Evolutionary conservation across 2,113 vertebrate genomes (phyloP).

Genomic region (Arizona elegans): DNA sequence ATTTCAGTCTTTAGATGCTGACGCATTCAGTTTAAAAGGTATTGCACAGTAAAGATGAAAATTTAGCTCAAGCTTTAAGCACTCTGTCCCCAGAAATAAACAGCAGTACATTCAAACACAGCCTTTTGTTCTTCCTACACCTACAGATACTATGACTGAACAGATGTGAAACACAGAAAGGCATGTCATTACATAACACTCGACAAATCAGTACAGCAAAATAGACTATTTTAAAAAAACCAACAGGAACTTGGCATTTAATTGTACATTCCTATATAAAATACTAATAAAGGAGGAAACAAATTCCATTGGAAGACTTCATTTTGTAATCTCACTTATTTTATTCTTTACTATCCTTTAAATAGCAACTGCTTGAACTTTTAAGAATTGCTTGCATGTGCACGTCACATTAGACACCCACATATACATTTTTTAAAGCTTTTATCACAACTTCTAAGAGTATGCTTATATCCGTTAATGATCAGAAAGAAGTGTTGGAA

Average conservation of each 20-base stretch:
- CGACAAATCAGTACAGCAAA: slow-evolving; percentile 28
- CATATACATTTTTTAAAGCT: neutral
- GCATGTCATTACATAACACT: slow-evolving; percentile 25
- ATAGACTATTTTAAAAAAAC: slow-evolving; percentile 24
- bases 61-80: neutral
- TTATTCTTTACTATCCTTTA: neutral
- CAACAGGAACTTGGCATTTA: slow-evolving; percentile 14
- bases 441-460: neutral
- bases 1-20: neutral
- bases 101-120: slow-evolving; percentile 15
- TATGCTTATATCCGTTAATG: neutral
- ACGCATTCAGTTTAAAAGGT: neutral
- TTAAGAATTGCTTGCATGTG: neutral
- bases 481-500: neutral
- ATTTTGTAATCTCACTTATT: neutral
- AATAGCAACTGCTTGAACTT: neutral
- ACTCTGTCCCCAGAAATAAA: neutral
- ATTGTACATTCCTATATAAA: slow-evolving; percentile 39
- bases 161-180: slow-evolving; percentile 17
- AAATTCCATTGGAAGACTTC: slow-evolving; percentile 47
- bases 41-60: neutral
- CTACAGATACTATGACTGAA: neutral
- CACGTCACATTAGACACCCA: neutral
- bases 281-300: slow-evolving; percentile 33
- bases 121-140: slow-evolving; percentile 8